Evolutionary conservation across 2,888 invertebrate species (phyloP).

Genomic region (Hemicrepidius hirtus): DNA sequence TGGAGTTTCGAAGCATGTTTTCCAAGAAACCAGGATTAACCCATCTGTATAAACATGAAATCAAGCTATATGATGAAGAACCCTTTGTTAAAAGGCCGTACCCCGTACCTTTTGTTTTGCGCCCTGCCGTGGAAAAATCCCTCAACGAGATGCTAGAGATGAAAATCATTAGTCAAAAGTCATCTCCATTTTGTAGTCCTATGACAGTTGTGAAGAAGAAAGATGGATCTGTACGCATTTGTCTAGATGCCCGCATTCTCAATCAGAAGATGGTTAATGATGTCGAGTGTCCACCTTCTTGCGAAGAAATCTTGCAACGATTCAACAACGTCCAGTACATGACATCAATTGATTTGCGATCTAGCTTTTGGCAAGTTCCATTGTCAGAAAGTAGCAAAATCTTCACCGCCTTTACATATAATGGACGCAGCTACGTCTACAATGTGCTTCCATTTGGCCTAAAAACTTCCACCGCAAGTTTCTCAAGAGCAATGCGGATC

Average conservation of each 20-base stretch:
- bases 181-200: not conserved
- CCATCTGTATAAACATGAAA: not conserved
- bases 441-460: constrained; percentile 29
- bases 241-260: constrained; percentile 8
- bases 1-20: not conserved
- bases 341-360: constrained; percentile 44
- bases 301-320: constrained; percentile 50
- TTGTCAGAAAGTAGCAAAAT: constrained; percentile 26
- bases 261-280: not conserved
- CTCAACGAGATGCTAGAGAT: not conserved
- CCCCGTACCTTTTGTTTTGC: not conserved
- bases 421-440: constrained; percentile 26
- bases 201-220: not conserved
- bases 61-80: not conserved
- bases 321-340: constrained; percentile 45
- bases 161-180: not conserved
- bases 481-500: constrained; percentile 35
- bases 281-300: constrained; percentile 39
- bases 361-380: constrained; percentile 47
- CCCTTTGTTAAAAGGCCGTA: constrained; percentile 1
- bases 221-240: constrained; percentile 1
- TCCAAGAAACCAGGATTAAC: not conserved
- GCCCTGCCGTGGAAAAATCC: not conserved
- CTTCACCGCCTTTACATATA: constrained; percentile 35
- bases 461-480: constrained; percentile 30